phyloP scores from a whole-genome alignment of 2,113 vertebrate species.

The Chloropsis hardwickii region DNA sequence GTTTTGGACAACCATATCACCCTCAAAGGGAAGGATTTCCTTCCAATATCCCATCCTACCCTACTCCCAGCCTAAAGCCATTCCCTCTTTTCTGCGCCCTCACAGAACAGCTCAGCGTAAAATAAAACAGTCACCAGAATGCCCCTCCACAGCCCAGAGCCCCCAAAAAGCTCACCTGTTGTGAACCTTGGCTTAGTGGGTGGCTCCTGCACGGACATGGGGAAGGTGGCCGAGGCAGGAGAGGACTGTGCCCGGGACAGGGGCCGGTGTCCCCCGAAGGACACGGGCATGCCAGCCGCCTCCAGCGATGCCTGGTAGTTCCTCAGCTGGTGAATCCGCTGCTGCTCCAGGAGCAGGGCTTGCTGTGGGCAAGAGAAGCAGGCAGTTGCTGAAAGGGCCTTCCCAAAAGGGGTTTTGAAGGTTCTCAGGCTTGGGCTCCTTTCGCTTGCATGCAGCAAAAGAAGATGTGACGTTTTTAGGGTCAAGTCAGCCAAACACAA shows the following conservation, averaged over 20 bases:
- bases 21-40: neutral
- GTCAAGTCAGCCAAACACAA: neutral
- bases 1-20: neutral
- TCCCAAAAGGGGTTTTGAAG: neutral
- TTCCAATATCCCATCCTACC: neutral
- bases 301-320: slow-evolving; percentile 95
- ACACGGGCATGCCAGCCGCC: slow-evolving; percentile 85
- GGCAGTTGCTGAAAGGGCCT: neutral
- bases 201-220: slow-evolving; percentile 87
- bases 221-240: slow-evolving; percentile 90
- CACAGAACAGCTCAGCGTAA: accelerated
- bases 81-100: neutral
- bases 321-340: slow-evolving; percentile 93
- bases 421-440: neutral
- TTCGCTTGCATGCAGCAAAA: accelerated
- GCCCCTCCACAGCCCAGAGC: neutral
- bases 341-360: slow-evolving; percentile 92
- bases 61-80: neutral
- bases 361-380: slow-evolving; percentile 75
- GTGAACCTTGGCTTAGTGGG: slow-evolving; percentile 90
- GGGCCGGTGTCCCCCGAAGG: slow-evolving; percentile 85
- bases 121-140: neutral
- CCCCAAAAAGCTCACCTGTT: slow-evolving; percentile 77
- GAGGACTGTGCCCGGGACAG: slow-evolving; percentile 95
- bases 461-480: neutral